phyloP scores from a whole-genome alignment of 1,140 invertebrate species.

The Matsumurasca onukii region DNA sequence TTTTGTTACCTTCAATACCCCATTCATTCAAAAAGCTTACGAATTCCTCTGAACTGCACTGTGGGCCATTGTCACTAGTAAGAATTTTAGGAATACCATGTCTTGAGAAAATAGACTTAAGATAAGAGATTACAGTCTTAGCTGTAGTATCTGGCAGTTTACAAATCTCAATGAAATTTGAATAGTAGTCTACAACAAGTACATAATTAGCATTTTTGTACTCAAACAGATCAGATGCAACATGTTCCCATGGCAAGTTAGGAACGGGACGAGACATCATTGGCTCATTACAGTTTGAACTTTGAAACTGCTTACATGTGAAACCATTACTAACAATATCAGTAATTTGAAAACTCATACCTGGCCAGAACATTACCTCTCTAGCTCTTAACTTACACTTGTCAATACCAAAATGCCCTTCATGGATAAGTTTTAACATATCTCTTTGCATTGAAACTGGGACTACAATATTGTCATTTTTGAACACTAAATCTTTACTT shows the following conservation, averaged over 20 bases:
- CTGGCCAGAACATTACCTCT: slow-evolving; percentile 50
- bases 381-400: slow-evolving; percentile 46
- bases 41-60: slow-evolving; percentile 33
- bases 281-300: slow-evolving; percentile 45
- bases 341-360: slow-evolving; percentile 50
- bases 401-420: slow-evolving; percentile 50
- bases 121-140: slow-evolving; percentile 18
- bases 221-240: slow-evolving; percentile 36
- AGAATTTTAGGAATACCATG: slow-evolving; percentile 43
- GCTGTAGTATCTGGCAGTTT: neutral
- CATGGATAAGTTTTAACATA: slow-evolving; percentile 48
- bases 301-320: slow-evolving; percentile 44
- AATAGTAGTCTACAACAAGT: slow-evolving; percentile 38
- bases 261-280: slow-evolving; percentile 37
- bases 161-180: slow-evolving; percentile 33
- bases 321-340: slow-evolving; percentile 47
- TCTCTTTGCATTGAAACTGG: slow-evolving; percentile 44
- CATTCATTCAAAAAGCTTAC: slow-evolving; percentile 29
- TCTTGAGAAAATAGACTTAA: slow-evolving; percentile 44
- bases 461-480: slow-evolving; percentile 46
- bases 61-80: slow-evolving; percentile 44
- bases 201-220: slow-evolving; percentile 32
- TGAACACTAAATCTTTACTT: slow-evolving; percentile 46
- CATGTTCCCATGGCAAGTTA: slow-evolving; percentile 30
- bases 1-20: slow-evolving; percentile 22